Base-by-base conservation (phyloP, 1,140 invertebrate species). In the Mylabris phalerata region DNA sequence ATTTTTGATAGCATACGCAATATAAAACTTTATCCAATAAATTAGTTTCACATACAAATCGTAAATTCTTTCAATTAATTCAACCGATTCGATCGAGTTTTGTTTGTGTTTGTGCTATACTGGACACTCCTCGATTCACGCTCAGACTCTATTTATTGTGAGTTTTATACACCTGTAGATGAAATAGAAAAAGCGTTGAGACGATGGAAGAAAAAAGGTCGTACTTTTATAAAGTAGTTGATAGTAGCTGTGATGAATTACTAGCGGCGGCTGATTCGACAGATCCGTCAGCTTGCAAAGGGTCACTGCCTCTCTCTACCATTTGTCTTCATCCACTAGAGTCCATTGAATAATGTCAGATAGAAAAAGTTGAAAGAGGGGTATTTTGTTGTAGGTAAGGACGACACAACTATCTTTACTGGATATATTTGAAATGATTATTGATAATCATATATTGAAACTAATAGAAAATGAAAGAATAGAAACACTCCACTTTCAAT, bases 281-380 rank as follows among this genome's bases (percentile, higher is more conserved):
- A 56, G 54, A 48, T 56, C 54, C 54, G 54, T 56, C 54, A 56
- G 54, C 54, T 42, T 32, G 54, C 32, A 45, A 56, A 56, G 54
- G 54, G 54, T 56, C 54, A 56, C 54, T 56, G 54, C 54, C 32
- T 32, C 32, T 46, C 52, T 42, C 26, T 56, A 47, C 54, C 54
- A 56, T 56, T 56, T 56, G 54, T 56, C 54, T 56, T 56, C 54
- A 48, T 56, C 54, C 54, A 54, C 46, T 56, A 47, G 54, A 48
- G 44, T 56, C 54, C 54, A 56, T 56, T 56, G 54, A 56, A 56
- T 56, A 56, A 56, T 56, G 54, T 56, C 54, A 56, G 46, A 48
- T 45, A 45, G 54, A 56, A 56, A 45, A 45, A 56, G 54, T 56
- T 44, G 45, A 56, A 7, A 32, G 32, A 32, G 7, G 38, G 43